Base-by-base conservation (phyloP, 2,797 vertebrate genomes). In the Xenops minutus region DNA sequence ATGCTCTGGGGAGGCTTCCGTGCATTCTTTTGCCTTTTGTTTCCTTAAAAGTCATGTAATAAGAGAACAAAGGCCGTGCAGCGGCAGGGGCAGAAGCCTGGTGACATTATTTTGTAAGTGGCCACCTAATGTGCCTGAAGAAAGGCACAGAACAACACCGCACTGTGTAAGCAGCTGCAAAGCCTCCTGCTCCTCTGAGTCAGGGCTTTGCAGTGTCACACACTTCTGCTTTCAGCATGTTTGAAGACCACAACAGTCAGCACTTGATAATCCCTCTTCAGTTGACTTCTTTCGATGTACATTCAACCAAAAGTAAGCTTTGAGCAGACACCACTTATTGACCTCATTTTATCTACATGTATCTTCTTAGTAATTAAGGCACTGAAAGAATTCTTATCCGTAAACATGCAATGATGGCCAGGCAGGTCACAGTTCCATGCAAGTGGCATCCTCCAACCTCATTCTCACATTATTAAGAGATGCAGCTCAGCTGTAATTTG, bases 21-120 rank as follows among this genome's bases (percentile, higher is more conserved):
- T 26, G 14, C 52, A 49, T 78, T 48, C 71, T 88, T 79, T 34
- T 49, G 79, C 79, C 91, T 86, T 89, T 95, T 91, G 63, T 89
- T 85, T 88, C 88, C 93, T 95, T 92, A 94, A 78, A 93, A 96
- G 91, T 90, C 68, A 64, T 71, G 90, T 68, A 91, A 96, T 36
- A 90, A 88, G 82, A 51, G 24, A 63, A 97, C 87, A 96, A 96
- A 97, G 92, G 62, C 88, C 67, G 14, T 44, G 61, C 67, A 36
- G 67, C 88, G 24, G 41, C 29, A 74, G 91, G 84, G 92, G 80
- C 86, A 94, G 93, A 72, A 79, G 91, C 79, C 55, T 21, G 27
- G 30, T 15, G 82, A 89, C 88, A 36, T 39, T 26, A 68, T 59
- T 94, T 88, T 85, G 71, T 90, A 71, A 95, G 74, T 12, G 34